phyloP scores from a whole-genome alignment of 2,888 invertebrate species.

The Agrotis ipsilon region DNA sequence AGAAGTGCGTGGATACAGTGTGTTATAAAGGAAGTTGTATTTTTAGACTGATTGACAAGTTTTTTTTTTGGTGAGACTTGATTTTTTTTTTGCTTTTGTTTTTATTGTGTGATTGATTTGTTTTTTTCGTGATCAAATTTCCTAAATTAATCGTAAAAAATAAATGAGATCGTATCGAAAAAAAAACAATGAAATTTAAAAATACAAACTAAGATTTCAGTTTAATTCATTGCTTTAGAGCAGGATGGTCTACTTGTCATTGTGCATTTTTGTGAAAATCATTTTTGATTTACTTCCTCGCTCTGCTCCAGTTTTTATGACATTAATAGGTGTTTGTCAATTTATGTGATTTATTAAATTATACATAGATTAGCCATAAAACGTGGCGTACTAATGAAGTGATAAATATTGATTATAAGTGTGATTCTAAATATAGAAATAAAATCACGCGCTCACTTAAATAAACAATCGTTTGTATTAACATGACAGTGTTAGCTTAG shows the following conservation, averaged over 20 bases:
- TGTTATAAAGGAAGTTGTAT: conserved; percentile 34
- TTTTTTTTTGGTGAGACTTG: conserved; percentile 47
- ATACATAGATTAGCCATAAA: conserved; percentile 5
- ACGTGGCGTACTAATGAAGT: conserved; percentile 40
- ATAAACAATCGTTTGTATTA: conserved; percentile 36
- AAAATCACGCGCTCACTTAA: conserved; percentile 44
- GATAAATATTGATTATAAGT: conserved; percentile 30
- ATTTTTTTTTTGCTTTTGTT: neutral
- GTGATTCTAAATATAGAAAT: conserved; percentile 50
- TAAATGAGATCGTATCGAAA: no score
- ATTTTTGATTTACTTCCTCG: neutral
- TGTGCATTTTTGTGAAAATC: neutral
- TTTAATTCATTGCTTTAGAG: neutral
- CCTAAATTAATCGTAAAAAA: no score
- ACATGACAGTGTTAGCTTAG: conserved; percentile 39
- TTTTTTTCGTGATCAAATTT: no score
- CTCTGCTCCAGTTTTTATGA: neutral
- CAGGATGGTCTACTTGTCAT: neutral
- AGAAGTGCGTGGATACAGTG: conserved; percentile 39
- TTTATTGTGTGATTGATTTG: no score
- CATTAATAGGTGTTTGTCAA: neutral
- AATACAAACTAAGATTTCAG: no score
- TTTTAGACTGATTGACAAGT: conserved; percentile 20
- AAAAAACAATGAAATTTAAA: no score
- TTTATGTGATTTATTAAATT: neutral